These are phyloP conservation scores for Adelphocoris suturalis DNA, from an alignment of 2,888 invertebrate species.

Conservation along the genomic window DNA sequence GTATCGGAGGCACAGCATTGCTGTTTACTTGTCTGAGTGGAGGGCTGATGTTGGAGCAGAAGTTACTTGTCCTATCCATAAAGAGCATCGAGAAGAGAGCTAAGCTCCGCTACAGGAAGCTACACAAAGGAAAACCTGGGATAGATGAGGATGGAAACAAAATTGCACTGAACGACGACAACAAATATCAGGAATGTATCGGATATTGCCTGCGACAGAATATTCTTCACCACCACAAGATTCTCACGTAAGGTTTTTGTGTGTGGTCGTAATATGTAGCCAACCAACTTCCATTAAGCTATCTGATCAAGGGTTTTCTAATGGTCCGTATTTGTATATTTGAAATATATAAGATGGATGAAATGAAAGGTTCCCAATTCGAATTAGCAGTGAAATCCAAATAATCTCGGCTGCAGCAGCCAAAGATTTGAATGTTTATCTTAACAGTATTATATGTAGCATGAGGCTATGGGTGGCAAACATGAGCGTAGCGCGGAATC, in stretches of 20 bases:
- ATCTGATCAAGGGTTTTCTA: too few species aligned
- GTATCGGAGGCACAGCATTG: conserved; percentile 51
- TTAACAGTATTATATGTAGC: too few species aligned
- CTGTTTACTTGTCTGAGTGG: conserved; percentile 51
- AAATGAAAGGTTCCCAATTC: too few species aligned
- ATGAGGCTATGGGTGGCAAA: too few species aligned
- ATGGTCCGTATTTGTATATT: too few species aligned
- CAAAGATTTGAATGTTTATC: too few species aligned
- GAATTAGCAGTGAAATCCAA: too few species aligned
- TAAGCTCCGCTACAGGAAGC: background rate
- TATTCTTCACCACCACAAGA: conserved; percentile 54
- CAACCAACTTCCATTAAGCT: too few species aligned
- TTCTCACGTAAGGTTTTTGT: conserved; percentile 43
- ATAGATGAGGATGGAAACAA: conserved; percentile 21
- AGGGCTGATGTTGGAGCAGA: conserved; percentile 52
- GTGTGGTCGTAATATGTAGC: background rate
- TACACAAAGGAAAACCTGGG: conserved; percentile 4
- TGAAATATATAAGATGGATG: too few species aligned
- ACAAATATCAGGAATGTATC: conserved; percentile 54
- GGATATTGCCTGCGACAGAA: conserved; percentile 49
- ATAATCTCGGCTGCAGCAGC: too few species aligned
- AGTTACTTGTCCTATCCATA: conserved; percentile 44
- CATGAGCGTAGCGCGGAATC: too few species aligned
- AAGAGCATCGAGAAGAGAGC: conserved; percentile 52
- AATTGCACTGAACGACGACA: conserved; percentile 29